Conservation (phyloP, 2,888 invertebrate genomes). For the Zonitis immaculata region DNA sequence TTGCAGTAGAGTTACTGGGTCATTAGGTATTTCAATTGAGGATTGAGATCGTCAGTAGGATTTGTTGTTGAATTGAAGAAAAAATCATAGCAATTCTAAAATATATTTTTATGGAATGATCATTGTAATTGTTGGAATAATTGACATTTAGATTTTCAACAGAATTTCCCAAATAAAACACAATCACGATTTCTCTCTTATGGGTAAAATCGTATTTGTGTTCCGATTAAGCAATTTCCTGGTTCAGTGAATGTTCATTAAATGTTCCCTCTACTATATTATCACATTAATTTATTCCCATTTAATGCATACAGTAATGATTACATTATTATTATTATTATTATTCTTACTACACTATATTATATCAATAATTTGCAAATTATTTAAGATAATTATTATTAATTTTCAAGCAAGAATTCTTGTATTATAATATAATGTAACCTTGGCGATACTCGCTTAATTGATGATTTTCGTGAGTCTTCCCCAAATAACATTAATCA, state of each 20-base stretch:
- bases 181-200: slow-evolving; percentile 4
- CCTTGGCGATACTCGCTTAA: slow-evolving; percentile 5
- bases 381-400: no score
- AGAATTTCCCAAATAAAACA: background rate
- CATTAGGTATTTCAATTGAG: no score
- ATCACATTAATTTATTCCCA: slow-evolving; percentile 27
- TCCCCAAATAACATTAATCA: slow-evolving; percentile 12
- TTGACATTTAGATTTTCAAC: no score
- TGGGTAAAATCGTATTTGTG: slow-evolving; percentile 23
- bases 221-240: slow-evolving; percentile 28
- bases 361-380: slow-evolving; percentile 17
- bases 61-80: no score
- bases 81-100: no score
- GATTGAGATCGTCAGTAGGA: no score
- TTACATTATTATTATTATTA: slow-evolving; percentile 20
- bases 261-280: slow-evolving; percentile 20
- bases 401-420: no score
- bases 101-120: no score
- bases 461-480: slow-evolving; percentile 15
- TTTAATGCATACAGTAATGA: slow-evolving; percentile 25
- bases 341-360: no score
- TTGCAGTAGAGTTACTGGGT: no score
- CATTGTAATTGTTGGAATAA: no score
- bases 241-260: slow-evolving; percentile 26
- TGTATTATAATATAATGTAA: no score